phyloP scores from a whole-genome alignment of 2,888 invertebrate genomes.

The Platycheirus rosarum region DNA sequence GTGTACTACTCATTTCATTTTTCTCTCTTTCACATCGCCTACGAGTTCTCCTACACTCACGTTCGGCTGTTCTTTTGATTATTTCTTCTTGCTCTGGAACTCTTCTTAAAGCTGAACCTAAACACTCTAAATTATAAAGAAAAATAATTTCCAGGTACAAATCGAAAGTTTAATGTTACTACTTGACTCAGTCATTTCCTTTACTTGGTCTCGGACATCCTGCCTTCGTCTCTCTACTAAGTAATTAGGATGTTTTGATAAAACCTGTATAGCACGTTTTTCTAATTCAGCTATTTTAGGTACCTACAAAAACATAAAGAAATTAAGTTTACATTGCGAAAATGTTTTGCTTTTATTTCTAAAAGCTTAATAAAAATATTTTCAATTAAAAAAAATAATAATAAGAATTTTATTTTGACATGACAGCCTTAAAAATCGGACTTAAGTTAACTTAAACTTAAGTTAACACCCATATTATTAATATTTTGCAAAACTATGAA shows the following conservation, averaged over 20 bases:
- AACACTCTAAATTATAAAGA: conserved; percentile 68
- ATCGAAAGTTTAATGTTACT: conserved; percentile 47
- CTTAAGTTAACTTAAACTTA: too few species aligned
- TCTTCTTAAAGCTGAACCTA: conserved; percentile 79
- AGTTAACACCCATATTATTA: too few species aligned
- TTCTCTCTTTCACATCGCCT: conserved; percentile 91
- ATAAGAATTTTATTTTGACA: too few species aligned
- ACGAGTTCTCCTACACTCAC: conserved; percentile 95
- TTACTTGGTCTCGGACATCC: conserved; percentile 96
- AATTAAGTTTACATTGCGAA: too few species aligned
- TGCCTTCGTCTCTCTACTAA: conserved; percentile 92
- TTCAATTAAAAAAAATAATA: too few species aligned
- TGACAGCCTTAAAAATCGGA: too few species aligned
- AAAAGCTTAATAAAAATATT: too few species aligned
- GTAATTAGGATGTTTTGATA: conserved; percentile 88
- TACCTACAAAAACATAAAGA: conserved; percentile 83
- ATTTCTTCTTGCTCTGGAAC: conserved; percentile 87
- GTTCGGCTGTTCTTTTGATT: conserved; percentile 92
- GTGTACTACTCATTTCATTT: conserved; percentile 84
- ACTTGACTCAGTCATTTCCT: conserved; percentile 91
- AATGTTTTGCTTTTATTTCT: too few species aligned
- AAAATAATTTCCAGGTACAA: too few species aligned
- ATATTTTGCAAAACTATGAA: too few species aligned
- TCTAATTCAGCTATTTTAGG: conserved; percentile 90
- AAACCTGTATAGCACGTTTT: conserved; percentile 88